Evolutionary conservation across 2,113 vertebrate genomes (phyloP).

Genomic region (Oryzias javanicus): DNA sequence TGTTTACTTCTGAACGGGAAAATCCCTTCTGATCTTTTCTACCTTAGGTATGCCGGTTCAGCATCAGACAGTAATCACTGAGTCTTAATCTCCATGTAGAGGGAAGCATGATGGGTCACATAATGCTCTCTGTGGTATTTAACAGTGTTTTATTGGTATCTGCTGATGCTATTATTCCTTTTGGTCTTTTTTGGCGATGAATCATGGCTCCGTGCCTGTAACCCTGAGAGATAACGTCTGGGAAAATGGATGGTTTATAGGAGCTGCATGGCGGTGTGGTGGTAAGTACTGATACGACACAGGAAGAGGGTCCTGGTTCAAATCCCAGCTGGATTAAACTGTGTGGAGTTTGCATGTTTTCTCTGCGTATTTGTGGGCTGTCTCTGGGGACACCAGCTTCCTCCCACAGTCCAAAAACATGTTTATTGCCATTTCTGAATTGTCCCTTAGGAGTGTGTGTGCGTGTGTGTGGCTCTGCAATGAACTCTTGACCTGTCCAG

Average conservation of each 20-base stretch:
- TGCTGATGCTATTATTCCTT: constrained; percentile 45
- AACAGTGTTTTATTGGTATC: constrained; percentile 21
- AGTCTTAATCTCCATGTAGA: constrained; percentile 41
- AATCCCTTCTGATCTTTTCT: constrained; percentile 45
- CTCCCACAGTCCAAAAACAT: too few relatives aligned
- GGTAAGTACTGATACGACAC: too few relatives aligned
- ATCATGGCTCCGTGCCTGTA: constrained; percentile 24
- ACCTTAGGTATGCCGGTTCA: constrained; percentile 27
- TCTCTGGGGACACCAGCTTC: too few relatives aligned
- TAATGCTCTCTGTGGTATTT: constrained; percentile 18
- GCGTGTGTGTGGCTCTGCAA: too few relatives aligned
- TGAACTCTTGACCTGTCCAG: too few relatives aligned
- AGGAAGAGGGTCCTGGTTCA: too few relatives aligned
- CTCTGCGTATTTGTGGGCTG: too few relatives aligned
- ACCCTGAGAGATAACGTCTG: constrained; percentile 41
- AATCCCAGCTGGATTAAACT: too few relatives aligned
- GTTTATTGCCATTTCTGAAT: too few relatives aligned
- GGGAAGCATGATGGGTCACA: constrained; percentile 25
- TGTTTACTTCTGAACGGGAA: constrained; percentile 29
- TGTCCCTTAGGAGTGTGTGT: too few relatives aligned
- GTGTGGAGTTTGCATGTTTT: too few relatives aligned
- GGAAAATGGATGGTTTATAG: constrained; percentile 9
- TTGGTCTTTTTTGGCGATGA: constrained; percentile 53
- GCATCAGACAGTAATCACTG: constrained; percentile 45
- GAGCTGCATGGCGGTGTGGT: too few relatives aligned